Evolutionary conservation across 2,797 vertebrate species (phyloP), one percentile per base, ranked within the genome.

Genomic region (Notolepis coatsorum): DNA sequence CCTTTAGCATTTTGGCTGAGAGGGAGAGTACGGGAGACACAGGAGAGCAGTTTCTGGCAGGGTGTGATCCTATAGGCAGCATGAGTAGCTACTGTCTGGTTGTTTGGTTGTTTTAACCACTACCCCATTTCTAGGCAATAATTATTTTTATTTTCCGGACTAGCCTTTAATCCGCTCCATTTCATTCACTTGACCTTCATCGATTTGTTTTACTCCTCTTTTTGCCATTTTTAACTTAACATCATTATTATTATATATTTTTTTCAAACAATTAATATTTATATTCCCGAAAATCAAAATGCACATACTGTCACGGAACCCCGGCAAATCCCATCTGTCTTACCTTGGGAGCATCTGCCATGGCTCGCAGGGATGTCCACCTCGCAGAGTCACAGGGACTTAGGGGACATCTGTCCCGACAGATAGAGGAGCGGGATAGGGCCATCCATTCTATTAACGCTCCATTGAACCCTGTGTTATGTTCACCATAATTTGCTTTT

Each of bases 321-420:
- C 66, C 3, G 28, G 67, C 49, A 58, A 84, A 83, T 84, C 88
- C 92, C 92, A 93, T 94, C 92, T 93, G 92, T 91, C 88, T 90
- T 91, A 93, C 92, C 91, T 93, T 89, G 58, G 61, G 74, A 93
- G 89, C 92, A 92, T 93, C 92, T 94, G 91, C 88, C 88, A 86
- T 92, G 65, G 88, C 91, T 93, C 87, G 85, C 88, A 90, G 90
- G 89, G 87, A 83, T 63, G 69, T 91, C 90, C 90, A 91, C 89
- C 90, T 91, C 85, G 61, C 70, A n/a, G 65, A 92, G 88, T 90
- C 88, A 77, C 75, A 73, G 80, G 84, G 87, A 91, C 90, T 84
- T 71, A 27, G 84, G n/a, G 84, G 92, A 93, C 92, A 93, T 93
- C 92, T 93, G 92, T 92, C 91, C 87, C 86, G 79, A 77, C 90